A percentile compares a stretch with the other conserved stretches of the same genome.
Conservation (phyloP, 2,797 vertebrate genomes). For the Danio jaintianensis region DNA sequence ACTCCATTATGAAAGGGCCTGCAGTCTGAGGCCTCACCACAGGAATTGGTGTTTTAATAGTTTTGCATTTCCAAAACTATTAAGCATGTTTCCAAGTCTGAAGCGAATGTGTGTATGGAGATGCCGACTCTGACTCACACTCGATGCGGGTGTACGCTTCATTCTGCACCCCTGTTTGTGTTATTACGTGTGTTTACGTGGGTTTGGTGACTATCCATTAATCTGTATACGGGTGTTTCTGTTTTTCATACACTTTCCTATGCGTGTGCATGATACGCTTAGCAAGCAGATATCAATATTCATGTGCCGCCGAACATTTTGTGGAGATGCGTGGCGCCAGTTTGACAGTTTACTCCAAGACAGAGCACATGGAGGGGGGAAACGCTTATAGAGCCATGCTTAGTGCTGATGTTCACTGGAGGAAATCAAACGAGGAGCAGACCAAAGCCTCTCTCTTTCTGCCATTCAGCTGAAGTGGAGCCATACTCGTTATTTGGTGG, state of each 20-base stretch:
- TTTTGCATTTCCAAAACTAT: conserved; percentile 58
- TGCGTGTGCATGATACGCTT: conserved; percentile 36
- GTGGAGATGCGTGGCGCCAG: conserved; percentile 58
- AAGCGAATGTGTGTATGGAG: conserved; percentile 35
- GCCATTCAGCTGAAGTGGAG: conserved; percentile 8
- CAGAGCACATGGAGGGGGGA: conserved; percentile 38
- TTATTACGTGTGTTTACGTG: conserved; percentile 36
- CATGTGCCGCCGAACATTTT: conserved; percentile 54
- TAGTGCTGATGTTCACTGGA: conserved; percentile 34
- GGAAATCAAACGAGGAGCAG: conserved; percentile 56
- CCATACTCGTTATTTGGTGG: background rate
- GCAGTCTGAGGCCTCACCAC: conserved; percentile 64
- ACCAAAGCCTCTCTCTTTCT: conserved; percentile 34
- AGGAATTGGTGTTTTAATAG: conserved; percentile 69
- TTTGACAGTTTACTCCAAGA: conserved; percentile 61
- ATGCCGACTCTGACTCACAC: conserved; percentile 20
- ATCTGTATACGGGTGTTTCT: conserved; percentile 40
- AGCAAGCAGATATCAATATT: conserved; percentile 62
- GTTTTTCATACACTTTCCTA: conserved; percentile 43
- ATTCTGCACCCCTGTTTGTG: conserved; percentile 38
- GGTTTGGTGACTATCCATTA: conserved; percentile 38
- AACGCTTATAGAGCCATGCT: conserved; percentile 21
- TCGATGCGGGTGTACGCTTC: conserved; percentile 42
- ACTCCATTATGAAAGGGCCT: conserved; percentile 66
- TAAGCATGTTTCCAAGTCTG: conserved; percentile 57